These are phyloP conservation scores for Nymphalis c-album DNA, from an alignment of 2,888 invertebrate species.

Conservation along the genomic window DNA sequence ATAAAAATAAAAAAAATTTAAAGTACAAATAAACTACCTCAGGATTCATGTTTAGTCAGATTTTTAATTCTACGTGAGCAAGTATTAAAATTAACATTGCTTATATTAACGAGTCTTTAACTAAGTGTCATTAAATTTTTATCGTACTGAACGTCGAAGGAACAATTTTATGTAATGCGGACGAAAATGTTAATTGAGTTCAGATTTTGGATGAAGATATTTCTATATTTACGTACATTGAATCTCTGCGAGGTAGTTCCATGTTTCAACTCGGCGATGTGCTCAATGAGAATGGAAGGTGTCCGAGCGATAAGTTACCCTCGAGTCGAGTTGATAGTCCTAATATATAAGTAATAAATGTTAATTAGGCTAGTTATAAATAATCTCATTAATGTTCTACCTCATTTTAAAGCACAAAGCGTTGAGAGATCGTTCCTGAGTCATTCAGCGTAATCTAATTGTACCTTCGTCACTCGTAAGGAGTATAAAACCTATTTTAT, in stretches of 20 bases:
- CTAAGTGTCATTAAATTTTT: constrained; percentile 42
- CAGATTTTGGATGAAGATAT: constrained; percentile 40
- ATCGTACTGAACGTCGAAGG: constrained; percentile 44
- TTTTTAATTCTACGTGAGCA: constrained; percentile 54
- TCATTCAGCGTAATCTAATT: constrained; percentile 71
- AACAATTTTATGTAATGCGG: constrained; percentile 43
- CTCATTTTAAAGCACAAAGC: constrained; percentile 60
- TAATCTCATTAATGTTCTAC: constrained; percentile 78
- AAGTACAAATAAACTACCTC: constrained; percentile 82
- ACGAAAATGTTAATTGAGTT: constrained; percentile 44
- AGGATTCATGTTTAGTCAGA: constrained; percentile 74
- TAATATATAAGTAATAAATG: constrained; percentile 60
- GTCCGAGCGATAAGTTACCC: constrained; percentile 39
- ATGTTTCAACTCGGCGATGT: constrained; percentile 61
- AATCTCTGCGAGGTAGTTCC: constrained; percentile 79
- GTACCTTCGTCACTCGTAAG: constrained; percentile 78
- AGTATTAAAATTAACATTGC: constrained; percentile 49
- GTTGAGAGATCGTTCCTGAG: constrained; percentile 66
- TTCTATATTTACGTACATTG: constrained; percentile 48
- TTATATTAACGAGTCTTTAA: constrained; percentile 41
- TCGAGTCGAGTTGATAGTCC: constrained; percentile 63
- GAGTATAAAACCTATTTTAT: constrained; percentile 74
- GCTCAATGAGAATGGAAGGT: constrained; percentile 49
- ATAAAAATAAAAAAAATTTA: constrained; percentile 65
- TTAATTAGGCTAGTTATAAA: constrained; percentile 73